Base-by-base conservation (phyloP, 1,140 invertebrate genomes). In the Aphaenogaster floridana region DNA sequence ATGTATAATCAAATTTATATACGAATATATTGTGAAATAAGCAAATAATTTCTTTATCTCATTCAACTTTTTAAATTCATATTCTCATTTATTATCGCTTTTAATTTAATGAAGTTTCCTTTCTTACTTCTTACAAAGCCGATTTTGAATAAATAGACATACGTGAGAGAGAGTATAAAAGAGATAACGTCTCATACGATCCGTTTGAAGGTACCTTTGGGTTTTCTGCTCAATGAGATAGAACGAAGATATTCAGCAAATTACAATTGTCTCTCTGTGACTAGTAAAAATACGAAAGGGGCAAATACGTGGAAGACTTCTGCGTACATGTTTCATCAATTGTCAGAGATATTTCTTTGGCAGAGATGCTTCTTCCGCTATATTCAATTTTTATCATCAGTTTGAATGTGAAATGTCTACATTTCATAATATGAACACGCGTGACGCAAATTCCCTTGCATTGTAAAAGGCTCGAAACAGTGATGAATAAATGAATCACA, bases 221-320 rank as follows among this genome's bases (percentile, higher is more conserved):
- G 88, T 89, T 36, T 66, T 42, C 54, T 21, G 17, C 39, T 11
- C n/a, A 57, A 57, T 39, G 21, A 50, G 21, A 42, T n/a, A 64
- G 57, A 71, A 66, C 57, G 45, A 48, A 69, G 11, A 48, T 79
- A 59, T 36, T 50, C 11, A 11, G 64, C 42, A 61, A 79, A 74
- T 68, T 57, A 48, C 64, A 85, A 83, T 78, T 71, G 28, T 78
- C 13, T 50, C 66, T 50, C 48, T 57, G 15, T 81, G 85, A 86
- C 63, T 83, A 80, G 84, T 83, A 87, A 83, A 86, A 80, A 89
- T 89, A 88, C 80, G 80, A 90, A 84, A 71, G 76, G 72, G 89
- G 86, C 81, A 89, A 88, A 86, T 90, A 92, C 88, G 93, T 93
- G 91, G 92, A 81, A 59, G 76, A 93, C 92, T 91, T 90, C 92